Conservation (phyloP, 2,797 vertebrate genomes). For the Poeciliopsis turneri region DNA sequence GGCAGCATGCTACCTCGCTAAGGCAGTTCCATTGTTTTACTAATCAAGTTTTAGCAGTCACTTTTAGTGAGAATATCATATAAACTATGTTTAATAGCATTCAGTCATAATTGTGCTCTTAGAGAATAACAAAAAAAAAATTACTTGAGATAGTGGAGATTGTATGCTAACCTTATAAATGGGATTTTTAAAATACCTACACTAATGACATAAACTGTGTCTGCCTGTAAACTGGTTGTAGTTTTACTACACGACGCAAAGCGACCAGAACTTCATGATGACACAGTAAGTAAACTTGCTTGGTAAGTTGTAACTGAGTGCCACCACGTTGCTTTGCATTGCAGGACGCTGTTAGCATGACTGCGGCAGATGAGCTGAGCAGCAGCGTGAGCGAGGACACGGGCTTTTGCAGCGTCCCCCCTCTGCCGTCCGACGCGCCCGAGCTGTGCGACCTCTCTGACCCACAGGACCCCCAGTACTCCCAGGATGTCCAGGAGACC, state of each 20-base stretch:
- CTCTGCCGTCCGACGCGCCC: constrained; percentile 84
- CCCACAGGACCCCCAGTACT: constrained; percentile 73
- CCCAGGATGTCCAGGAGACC: constrained; percentile 75
- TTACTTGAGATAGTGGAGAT: neutral
- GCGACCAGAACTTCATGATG: neutral
- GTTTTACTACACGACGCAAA: neutral
- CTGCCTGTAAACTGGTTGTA: neutral
- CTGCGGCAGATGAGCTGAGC: constrained; percentile 88
- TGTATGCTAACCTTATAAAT: neutral
- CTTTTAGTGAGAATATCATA: no score
- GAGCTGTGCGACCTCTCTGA: constrained; percentile 87
- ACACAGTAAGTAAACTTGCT: neutral
- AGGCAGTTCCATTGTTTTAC: neutral
- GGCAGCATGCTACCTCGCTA: neutral
- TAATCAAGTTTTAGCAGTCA: neutral
- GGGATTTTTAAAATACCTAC: neutral
- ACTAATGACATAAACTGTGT: neutral
- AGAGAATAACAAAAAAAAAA: neutral
- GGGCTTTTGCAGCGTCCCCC: constrained; percentile 85
- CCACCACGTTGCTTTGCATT: constrained; percentile 44
- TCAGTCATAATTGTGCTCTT: neutral
- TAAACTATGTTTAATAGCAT: neutral
- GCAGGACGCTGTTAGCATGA: constrained; percentile 87
- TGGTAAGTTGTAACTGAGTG: constrained; percentile 29
- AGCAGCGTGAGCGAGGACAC: constrained; percentile 92